These are phyloP conservation scores for Ooceraea biroi DNA, from an alignment of 1,140 invertebrate species.

Conservation along the genomic window DNA sequence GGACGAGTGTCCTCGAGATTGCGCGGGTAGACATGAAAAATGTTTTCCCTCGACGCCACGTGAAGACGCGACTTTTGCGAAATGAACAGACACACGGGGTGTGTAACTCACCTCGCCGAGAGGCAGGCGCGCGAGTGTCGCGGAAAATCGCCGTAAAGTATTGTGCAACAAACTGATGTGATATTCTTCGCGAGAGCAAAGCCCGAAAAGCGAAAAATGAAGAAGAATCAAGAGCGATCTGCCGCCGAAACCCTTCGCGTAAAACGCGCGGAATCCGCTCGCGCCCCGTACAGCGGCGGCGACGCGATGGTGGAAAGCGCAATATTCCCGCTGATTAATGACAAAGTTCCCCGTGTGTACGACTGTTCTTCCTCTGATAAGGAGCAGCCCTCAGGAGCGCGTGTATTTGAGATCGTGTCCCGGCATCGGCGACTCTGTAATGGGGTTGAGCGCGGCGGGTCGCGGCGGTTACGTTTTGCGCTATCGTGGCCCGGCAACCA, in stretches of 20 bases:
- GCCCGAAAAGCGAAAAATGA: too few relatives aligned
- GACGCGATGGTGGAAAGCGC: conserved; percentile 46
- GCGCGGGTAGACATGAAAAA: not conserved
- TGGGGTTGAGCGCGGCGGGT: conserved; percentile 79
- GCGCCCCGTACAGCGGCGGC: conserved; percentile 33
- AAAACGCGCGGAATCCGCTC: conserved; percentile 14
- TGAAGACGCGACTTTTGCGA: not conserved
- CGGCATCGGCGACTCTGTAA: conserved; percentile 81
- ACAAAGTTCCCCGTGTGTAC: conserved; percentile 70
- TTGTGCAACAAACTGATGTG: too few relatives aligned
- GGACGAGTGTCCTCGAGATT: not conserved
- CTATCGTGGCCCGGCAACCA: conserved; percentile 79
- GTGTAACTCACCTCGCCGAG: too few relatives aligned
- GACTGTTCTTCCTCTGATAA: conserved; percentile 79
- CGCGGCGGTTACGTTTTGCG: conserved; percentile 73
- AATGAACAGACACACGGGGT: not conserved
- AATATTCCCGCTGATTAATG: conserved; percentile 77
- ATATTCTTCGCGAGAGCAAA: too few relatives aligned
- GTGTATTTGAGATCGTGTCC: conserved; percentile 80
- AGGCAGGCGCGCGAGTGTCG: too few relatives aligned
- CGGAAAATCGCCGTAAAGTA: too few relatives aligned
- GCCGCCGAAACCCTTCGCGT: not conserved
- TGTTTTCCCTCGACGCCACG: not conserved
- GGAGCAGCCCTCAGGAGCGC: conserved; percentile 73
- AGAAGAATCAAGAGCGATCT: too few relatives aligned